Percentiles rank a stretch among this genome's conserved stretches.
phyloP scores from a whole-genome alignment of 2,888 invertebrate genomes.

The Noctua comes region DNA sequence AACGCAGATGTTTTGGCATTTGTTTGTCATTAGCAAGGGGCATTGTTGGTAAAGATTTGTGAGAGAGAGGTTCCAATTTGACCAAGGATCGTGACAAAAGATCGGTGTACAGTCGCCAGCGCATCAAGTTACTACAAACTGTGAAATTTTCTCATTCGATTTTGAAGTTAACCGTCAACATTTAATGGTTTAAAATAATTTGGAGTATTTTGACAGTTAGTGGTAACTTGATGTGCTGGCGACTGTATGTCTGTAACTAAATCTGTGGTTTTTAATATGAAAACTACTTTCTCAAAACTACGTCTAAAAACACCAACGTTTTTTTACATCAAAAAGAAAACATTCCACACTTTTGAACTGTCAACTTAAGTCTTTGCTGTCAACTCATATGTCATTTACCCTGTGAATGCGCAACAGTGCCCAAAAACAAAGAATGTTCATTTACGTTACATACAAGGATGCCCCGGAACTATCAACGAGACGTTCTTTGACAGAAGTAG shows the following conservation, averaged over 20 bases:
- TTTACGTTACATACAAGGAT: constrained; percentile 80
- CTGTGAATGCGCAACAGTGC: background rate
- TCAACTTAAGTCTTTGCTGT: background rate
- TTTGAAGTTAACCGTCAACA: too few species aligned
- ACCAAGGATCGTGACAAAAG: background rate
- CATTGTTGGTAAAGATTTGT: background rate
- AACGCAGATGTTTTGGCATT: background rate
- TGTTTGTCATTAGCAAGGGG: too few species aligned
- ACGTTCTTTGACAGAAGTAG: constrained; percentile 43
- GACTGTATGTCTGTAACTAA: background rate
- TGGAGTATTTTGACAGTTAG: too few species aligned
- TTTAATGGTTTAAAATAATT: too few species aligned
- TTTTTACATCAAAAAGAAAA: background rate
- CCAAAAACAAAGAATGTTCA: constrained; percentile 76
- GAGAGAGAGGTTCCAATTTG: background rate
- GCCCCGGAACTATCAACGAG: constrained; percentile 78
- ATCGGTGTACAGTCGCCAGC: background rate
- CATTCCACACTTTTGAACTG: constrained; percentile 17
- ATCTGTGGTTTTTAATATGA: background rate
- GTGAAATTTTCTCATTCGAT: too few species aligned
- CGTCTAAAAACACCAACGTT: accelerated
- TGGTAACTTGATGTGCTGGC: too few species aligned
- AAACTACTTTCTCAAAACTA: background rate
- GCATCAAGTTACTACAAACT: too few species aligned
- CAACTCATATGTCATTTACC: background rate